Evolutionary conservation across 2,797 vertebrate genomes (phyloP).

Genomic region (Synaphobranchus kaupii): DNA sequence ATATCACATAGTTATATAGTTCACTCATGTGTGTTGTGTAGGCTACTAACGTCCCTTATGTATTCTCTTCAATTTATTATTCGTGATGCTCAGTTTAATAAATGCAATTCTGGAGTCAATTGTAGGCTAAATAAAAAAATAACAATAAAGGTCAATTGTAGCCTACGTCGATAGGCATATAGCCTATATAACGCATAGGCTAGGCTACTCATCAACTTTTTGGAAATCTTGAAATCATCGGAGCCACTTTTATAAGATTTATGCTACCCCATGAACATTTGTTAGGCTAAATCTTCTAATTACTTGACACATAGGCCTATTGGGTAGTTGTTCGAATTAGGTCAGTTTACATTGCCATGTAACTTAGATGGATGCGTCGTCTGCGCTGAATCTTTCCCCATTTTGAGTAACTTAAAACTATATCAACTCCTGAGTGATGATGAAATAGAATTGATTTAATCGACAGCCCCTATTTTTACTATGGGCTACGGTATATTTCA

Average conservation of each 20-base stretch:
- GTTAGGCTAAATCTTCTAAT: background rate
- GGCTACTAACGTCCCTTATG: background rate
- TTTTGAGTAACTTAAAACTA: background rate
- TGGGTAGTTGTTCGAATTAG: background rate
- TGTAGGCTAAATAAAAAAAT: no score
- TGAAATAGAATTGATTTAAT: background rate
- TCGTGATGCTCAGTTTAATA: background rate
- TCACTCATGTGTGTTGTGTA: background rate
- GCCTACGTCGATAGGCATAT: no score
- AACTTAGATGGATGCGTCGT: background rate
- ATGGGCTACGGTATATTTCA: no score
- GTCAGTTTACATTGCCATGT: background rate
- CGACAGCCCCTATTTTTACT: background rate
- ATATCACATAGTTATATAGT: background rate
- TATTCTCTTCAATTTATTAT: background rate
- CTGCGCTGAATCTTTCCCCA: background rate
- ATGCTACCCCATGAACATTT: no score
- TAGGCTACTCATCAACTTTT: background rate
- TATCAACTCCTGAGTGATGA: background rate
- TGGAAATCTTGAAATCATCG: background rate
- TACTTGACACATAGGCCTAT: background rate
- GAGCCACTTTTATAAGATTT: no score
- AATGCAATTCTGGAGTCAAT: background rate
- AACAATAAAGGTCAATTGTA: no score
- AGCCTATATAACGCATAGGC: no score